A percentile compares a stretch with the other conserved stretches of the same genome.
These are phyloP conservation scores for Chloroceryle aenea DNA, from an alignment of 2,113 vertebrate genomes.

Conservation along the genomic window DNA sequence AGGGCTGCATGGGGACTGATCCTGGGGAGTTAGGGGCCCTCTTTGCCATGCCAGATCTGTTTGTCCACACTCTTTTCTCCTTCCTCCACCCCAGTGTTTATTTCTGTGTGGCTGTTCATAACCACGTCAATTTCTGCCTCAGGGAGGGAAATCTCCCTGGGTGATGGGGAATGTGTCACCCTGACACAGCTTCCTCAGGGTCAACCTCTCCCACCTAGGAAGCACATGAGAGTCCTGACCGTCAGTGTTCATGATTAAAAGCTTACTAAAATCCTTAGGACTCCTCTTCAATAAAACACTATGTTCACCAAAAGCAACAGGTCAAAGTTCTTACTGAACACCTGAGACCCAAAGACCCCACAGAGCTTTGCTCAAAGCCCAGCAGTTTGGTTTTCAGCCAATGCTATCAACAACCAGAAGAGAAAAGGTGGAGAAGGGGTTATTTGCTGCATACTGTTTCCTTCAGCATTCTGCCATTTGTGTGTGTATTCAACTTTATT, in stretches of 20 bases:
- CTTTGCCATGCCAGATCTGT: not conserved
- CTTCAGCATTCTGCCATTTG: not conserved
- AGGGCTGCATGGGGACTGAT: not conserved
- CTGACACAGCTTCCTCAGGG: not conserved
- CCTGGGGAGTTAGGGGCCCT: not conserved
- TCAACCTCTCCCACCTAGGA: not conserved
- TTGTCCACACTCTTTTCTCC: not conserved
- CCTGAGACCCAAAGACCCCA: not conserved
- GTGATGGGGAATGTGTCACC: not conserved
- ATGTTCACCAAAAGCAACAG: not conserved
- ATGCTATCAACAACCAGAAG: not conserved
- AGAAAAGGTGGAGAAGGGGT: not conserved
- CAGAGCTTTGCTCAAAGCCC: not conserved
- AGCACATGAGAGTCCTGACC: not conserved
- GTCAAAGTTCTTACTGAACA: not conserved
- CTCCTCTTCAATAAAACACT: not conserved
- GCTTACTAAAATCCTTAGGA: not conserved
- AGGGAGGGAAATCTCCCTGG: not conserved
- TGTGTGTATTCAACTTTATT: not conserved
- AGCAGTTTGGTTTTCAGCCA: not conserved
- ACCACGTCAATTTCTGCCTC: rapidly evolving
- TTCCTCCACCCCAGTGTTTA: not conserved
- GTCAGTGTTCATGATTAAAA: not conserved
- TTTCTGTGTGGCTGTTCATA: not conserved
- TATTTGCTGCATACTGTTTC: not conserved